These are phyloP conservation scores for Caracal caracal DNA, from an alignment of 2,113 vertebrate species.

Conservation along the genomic window DNA sequence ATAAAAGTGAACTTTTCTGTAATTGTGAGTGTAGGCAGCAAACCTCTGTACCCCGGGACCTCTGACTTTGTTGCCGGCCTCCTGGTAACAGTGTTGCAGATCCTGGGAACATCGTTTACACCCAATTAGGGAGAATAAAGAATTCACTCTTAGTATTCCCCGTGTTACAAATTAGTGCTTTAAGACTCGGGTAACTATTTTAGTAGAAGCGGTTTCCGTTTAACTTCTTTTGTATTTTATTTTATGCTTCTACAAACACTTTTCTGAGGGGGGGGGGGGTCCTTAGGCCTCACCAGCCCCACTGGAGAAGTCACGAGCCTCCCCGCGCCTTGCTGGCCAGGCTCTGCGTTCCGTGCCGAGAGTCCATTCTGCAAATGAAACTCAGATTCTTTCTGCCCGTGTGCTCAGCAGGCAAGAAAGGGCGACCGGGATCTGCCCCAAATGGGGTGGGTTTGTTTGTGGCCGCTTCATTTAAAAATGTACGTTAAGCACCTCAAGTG, in stretches of 20 bases:
- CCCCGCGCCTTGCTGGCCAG: rapidly evolving
- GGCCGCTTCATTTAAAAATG: neutral
- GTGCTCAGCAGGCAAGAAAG: neutral
- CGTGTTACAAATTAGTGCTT: neutral
- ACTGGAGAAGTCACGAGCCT: rapidly evolving
- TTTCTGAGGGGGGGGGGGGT: neutral
- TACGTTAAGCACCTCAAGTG: rapidly evolving
- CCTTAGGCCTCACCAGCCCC: too few relatives aligned
- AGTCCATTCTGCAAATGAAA: rapidly evolving
- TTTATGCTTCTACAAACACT: neutral
- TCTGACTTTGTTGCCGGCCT: neutral
- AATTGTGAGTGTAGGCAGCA: neutral
- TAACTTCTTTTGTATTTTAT: neutral
- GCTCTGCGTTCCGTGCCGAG: neutral
- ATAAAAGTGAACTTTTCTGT: neutral
- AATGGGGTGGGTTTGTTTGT: neutral
- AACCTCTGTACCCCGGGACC: neutral
- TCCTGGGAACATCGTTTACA: neutral
- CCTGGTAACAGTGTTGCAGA: neutral
- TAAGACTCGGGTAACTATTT: neutral
- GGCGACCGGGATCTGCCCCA: neutral
- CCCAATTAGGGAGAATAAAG: neutral
- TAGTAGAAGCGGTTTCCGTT: neutral
- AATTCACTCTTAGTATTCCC: neutral
- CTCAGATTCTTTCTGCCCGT: neutral